Percentiles rank a stretch among this genome's conserved stretches.
These are phyloP conservation scores for Potamilus streckersoni DNA, from an alignment of 1,140 invertebrate genomes.

Conservation along the genomic window DNA sequence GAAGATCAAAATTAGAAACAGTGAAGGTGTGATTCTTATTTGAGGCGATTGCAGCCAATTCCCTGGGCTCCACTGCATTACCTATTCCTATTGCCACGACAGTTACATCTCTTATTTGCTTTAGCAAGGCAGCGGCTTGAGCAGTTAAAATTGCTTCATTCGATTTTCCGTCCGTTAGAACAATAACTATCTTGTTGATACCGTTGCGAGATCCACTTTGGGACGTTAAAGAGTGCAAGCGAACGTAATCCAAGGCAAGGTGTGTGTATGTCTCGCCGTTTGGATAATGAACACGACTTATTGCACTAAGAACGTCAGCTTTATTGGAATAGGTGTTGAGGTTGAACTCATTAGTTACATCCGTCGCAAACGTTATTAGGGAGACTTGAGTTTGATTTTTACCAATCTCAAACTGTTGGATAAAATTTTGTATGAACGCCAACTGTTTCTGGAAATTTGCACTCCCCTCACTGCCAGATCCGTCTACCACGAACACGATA, in stretches of 20 bases:
- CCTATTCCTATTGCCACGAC: conserved; percentile 39
- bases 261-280: conserved; percentile 33
- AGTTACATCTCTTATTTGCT: conserved; percentile 19
- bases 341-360: conserved; percentile 26
- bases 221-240: conserved; percentile 25
- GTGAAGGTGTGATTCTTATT: conserved; percentile 27
- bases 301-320: conserved; percentile 15
- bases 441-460: conserved; percentile 41
- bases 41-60: conserved; percentile 33
- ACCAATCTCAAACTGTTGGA: conserved; percentile 41
- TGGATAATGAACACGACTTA: conserved; percentile 28
- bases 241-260: conserved; percentile 29
- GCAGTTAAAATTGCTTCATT: conserved; percentile 2
- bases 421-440: conserved; percentile 41
- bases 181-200: conserved; percentile 22
- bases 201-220: conserved; percentile 29
- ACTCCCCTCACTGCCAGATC: conserved; percentile 37
- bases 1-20: conserved; percentile 28
- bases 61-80: conserved; percentile 20
- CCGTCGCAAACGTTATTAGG: conserved; percentile 28
- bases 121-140: conserved; percentile 7
- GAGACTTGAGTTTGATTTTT: conserved; percentile 25
- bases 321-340: conserved; percentile 30
- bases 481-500: conserved; percentile 49
- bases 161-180: conserved; percentile 33